Evolutionary conservation across 2,113 vertebrate genomes (phyloP).

Genomic region (Ornithorhynchus anatinus): DNA sequence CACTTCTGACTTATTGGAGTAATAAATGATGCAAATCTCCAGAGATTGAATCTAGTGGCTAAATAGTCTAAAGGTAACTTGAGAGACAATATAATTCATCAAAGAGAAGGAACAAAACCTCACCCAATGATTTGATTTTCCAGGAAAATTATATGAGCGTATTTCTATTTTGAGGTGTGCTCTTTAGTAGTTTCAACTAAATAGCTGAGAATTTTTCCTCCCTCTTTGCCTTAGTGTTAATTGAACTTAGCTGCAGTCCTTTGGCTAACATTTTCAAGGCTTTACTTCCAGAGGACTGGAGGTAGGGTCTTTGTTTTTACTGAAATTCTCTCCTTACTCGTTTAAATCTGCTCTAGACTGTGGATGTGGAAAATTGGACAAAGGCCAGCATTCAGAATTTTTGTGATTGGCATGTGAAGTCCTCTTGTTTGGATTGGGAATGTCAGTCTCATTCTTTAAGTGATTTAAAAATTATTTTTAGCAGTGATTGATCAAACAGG

Average conservation of each 20-base stretch:
- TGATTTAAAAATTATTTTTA: background rate
- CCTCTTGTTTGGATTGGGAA: background rate
- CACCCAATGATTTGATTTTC: background rate
- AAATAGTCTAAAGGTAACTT: too few relatives aligned
- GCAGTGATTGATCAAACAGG: background rate
- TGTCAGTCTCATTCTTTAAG: background rate
- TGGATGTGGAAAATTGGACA: background rate
- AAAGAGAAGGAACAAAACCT: too few relatives aligned
- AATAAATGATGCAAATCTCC: too few relatives aligned
- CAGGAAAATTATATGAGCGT: background rate
- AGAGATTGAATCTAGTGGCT: too few relatives aligned
- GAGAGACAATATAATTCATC: too few relatives aligned
- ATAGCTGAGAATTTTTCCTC: background rate
- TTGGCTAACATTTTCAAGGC: background rate
- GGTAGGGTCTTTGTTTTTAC: background rate
- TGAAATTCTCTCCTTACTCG: background rate
- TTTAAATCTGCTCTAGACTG: too few relatives aligned
- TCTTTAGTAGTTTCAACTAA: background rate
- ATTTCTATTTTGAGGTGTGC: background rate
- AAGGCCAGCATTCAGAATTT: background rate
- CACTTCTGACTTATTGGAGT: too few relatives aligned
- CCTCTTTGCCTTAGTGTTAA: background rate
- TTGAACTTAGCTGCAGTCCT: background rate
- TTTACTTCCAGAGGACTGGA: background rate
- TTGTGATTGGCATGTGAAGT: background rate